Conservation (phyloP, 2,797 vertebrate species). For the Pelochelys cantorii region DNA sequence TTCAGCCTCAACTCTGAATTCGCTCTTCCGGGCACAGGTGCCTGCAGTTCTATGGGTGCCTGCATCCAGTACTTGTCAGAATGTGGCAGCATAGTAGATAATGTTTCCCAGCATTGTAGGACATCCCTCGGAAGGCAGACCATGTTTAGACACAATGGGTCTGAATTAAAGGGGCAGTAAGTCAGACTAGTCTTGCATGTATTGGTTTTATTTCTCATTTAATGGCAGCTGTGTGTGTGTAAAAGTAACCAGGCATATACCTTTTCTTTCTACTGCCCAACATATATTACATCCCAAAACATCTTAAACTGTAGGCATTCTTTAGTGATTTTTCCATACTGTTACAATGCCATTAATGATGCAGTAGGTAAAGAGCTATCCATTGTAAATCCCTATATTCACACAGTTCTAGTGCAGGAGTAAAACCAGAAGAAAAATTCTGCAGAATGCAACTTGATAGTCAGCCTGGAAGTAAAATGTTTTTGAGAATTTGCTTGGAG, state of each 20-base stretch:
- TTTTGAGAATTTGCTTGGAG: background rate
- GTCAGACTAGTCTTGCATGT: background rate
- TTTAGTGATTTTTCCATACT: conserved; percentile 71
- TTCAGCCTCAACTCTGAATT: conserved; percentile 26
- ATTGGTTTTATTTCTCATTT: conserved; percentile 31
- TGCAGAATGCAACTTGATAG: conserved; percentile 1
- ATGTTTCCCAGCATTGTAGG: conserved; percentile 1
- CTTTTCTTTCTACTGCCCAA: conserved; percentile 32
- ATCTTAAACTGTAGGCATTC: conserved; percentile 5
- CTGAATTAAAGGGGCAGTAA: conserved; percentile 5
- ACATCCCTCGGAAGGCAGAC: conserved; percentile 47
- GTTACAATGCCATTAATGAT: conserved; percentile 48
- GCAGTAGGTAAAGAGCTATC: conserved; percentile 53
- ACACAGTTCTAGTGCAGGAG: conserved; percentile 38
- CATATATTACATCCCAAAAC: background rate
- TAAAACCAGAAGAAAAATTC: conserved; percentile 10
- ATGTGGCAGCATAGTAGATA: conserved; percentile 50
- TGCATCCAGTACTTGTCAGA: conserved; percentile 46
- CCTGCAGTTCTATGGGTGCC: conserved; percentile 43
- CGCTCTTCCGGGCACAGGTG: conserved; percentile 39
- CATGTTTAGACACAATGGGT: conserved; percentile 15
- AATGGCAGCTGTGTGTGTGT: conserved; percentile 21
- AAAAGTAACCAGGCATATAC: conserved; percentile 7
- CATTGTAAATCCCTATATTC: conserved; percentile 52
- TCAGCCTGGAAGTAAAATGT: background rate